These are phyloP conservation scores for Sarcophaga caerulescens DNA, from an alignment of 2,888 invertebrate species.

Conservation along the genomic window DNA sequence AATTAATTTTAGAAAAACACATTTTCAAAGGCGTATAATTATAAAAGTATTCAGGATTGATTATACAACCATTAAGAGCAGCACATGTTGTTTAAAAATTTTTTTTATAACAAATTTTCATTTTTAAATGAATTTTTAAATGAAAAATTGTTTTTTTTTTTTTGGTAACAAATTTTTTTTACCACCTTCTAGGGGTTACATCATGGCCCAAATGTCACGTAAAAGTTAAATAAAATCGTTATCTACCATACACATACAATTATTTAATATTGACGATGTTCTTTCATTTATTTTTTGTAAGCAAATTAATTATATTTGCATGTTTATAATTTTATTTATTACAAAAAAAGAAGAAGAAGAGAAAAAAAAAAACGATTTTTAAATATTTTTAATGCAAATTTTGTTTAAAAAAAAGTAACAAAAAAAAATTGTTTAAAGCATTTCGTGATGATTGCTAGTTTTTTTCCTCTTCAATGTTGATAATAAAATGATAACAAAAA, in stretches of 20 bases:
- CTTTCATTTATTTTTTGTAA: constrained; percentile 1
- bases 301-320: constrained; percentile 49
- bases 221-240: constrained; percentile 55
- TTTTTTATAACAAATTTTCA: no score
- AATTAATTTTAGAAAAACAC: no score
- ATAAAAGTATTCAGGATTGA: no score
- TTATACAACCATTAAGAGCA: no score
- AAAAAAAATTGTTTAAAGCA: constrained; percentile 38
- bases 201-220: constrained; percentile 54
- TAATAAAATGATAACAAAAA: neutral
- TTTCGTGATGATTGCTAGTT: constrained; percentile 57
- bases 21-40: no score
- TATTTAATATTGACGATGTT: constrained; percentile 15
- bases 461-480: constrained; percentile 13
- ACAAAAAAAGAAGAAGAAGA: constrained; percentile 15
- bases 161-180: no score
- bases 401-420: constrained; percentile 21
- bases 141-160: no score
- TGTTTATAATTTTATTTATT: constrained; percentile 45
- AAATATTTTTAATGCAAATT: constrained; percentile 40
- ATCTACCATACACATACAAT: constrained; percentile 12
- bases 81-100: no score
- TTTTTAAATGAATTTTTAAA: no score
- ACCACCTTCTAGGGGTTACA: constrained; percentile 33
- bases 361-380: neutral